These are phyloP conservation scores for Nyctereutes procyonoides DNA, from an alignment of 2,113 vertebrate species.

Conservation along the genomic window DNA sequence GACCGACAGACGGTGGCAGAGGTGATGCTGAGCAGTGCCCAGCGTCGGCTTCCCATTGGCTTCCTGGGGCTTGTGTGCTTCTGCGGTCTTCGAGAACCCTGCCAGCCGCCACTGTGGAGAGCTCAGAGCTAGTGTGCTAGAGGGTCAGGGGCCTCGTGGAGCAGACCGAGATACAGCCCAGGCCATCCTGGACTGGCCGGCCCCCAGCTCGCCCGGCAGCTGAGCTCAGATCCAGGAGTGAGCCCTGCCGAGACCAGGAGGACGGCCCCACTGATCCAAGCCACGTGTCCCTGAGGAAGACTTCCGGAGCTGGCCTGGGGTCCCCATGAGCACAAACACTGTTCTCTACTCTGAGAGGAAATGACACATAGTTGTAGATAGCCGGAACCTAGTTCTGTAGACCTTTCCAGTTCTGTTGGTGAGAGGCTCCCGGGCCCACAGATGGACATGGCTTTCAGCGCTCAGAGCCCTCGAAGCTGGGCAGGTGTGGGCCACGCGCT, in stretches of 20 bases:
- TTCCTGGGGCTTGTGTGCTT: not conserved
- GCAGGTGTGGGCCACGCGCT: too few relatives aligned
- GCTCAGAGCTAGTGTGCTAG: not conserved
- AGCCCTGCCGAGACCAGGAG: not conserved
- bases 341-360: not conserved
- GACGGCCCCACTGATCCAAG: not conserved
- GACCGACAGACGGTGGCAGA: not conserved
- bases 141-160: not conserved
- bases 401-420: not conserved
- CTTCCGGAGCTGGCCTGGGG: not conserved
- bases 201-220: not conserved
- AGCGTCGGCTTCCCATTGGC: accelerated
- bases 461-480: not conserved
- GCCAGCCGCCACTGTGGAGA: not conserved
- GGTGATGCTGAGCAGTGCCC: not conserved
- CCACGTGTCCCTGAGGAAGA: not conserved
- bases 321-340: not conserved
- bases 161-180: not conserved
- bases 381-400: not conserved
- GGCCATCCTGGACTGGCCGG: not conserved
- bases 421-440: not conserved
- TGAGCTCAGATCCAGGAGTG: not conserved
- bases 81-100: not conserved
- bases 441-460: not conserved
- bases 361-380: not conserved